Evolutionary conservation across 2,888 invertebrate genomes (phyloP), one percentile per base, ranked within the genome.

Genomic region (Timema cristinae): DNA sequence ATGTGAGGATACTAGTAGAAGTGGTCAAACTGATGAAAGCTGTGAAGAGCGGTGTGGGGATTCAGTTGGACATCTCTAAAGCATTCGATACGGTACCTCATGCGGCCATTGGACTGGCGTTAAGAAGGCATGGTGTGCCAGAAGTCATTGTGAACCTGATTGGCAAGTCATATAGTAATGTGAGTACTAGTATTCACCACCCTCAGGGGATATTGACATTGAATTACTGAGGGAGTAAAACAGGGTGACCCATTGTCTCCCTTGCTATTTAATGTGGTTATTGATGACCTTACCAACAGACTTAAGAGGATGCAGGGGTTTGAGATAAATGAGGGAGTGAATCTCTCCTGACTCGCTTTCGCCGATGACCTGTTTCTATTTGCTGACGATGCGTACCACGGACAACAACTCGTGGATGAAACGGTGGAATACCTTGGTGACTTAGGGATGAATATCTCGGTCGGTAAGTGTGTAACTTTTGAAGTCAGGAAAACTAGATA

Each of bases 211-310:
- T 10, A 13, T 49, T 2, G 15, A 63, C 5, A 48, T 63, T 7
- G 2, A 2, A 7, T 0, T 70, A 7, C 47, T 61, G 56, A 47
- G 73, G 10, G 73, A 75, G 75, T 75, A 1, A 73, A 73, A 52
- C 76, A 76, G 49, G 75, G 76, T 0, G 74, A 76, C 56, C 74
- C 74, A 7, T 61, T 76, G 13, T 71, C 71, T 5, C 72, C 75
- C 48, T 47, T 76, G 10, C 67, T 76, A 8, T 75, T 75, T 67
- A 74, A 75, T 50, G 11, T 74, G 50, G 67, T 75, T 16, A 48
- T 76, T 13, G 75, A 75, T 5, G 73, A 73, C 6, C n/a, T 73
- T 0, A 32, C 74, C n/a, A n/a, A 49, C n/a, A 8, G 56, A 0
- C 67, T 73, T 54, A 71, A 72, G 54, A 2, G 11, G 5, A 68